Evolutionary conservation across 23 tunicate genomes (phyloP).

Genomic region (Ascidia mentula): DNA sequence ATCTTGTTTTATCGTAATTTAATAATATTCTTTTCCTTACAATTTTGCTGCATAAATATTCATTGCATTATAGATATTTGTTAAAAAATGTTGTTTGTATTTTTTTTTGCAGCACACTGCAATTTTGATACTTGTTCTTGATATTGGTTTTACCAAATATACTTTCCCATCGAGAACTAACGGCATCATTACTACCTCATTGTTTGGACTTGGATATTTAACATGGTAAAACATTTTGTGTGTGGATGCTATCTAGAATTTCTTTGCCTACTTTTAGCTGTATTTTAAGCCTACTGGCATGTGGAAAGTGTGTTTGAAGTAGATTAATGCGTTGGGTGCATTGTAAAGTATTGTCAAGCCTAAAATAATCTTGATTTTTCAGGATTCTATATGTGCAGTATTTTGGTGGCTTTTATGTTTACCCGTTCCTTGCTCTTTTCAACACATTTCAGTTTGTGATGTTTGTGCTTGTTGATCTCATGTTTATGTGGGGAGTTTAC

Average conservation of each 20-base stretch:
- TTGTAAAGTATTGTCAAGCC: no score
- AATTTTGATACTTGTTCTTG: neutral
- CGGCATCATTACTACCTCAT: neutral
- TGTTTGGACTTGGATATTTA: neutral
- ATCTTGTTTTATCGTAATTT: neutral
- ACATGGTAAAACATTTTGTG: neutral
- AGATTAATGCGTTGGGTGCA: neutral
- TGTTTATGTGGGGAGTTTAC: neutral
- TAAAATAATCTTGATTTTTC: neutral
- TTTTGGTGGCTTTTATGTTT: neutral
- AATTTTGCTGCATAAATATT: neutral
- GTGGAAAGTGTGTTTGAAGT: neutral
- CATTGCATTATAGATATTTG: neutral
- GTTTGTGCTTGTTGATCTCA: neutral
- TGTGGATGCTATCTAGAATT: neutral
- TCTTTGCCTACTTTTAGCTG: neutral
- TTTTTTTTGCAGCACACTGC: neutral
- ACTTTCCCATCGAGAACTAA: neutral
- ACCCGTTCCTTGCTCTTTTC: neutral
- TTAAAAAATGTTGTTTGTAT: neutral
- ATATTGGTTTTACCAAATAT: neutral
- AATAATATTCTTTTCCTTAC: neutral
- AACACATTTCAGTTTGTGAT: neutral
- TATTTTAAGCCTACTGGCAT: neutral
- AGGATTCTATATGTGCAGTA: neutral